Base-by-base conservation (phyloP, 2,113 vertebrate genomes). In the Anguilla rostrata region DNA sequence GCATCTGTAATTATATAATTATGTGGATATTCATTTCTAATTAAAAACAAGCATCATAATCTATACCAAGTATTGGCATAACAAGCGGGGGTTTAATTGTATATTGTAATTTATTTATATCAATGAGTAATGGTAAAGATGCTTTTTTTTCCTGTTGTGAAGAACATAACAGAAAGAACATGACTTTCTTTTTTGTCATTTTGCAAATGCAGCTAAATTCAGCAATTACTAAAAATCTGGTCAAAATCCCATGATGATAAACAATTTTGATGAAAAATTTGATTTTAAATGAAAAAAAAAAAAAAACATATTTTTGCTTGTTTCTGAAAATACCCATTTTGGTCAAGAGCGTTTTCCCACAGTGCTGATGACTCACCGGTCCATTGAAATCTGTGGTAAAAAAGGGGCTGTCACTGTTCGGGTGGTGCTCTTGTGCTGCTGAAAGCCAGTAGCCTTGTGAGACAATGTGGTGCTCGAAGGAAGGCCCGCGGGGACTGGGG, bases 71-170 rank as follows among this genome's bases (percentile, higher is more conserved):
- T 63, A 78, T 84, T 60, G 81, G 39, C 79, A 82, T 86, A 84
- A 43, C 15, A 86, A 18, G 78, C 49, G 43, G 53, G 16, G 6
- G 82, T 91, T 75, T 85, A 89, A 86, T 83, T 86, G 80, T 20
- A 57, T 39, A 5, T 83, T 90, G 85, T 1, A 56, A 60, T n/a
- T 89, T 92, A 91, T 92, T 87, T 66, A 71, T 53, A 39, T 71
- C 82, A 26, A 80, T 66, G 60, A 22, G 60, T 2, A 22, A 22
- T 66, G 60, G 60, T 60, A 60, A 60, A 60, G 18, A 26, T 26
- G 8, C 43, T 2, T 53, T 53, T 53, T 53, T 53, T 53, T 14
- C 14, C 8, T 53, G 49, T 14, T 11, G 12, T 53, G 49, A 5
- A 53, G 49, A 53, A 53, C 34, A 34, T 34, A 34, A 34, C 34